Evolutionary conservation across 1,140 invertebrate species (phyloP), one percentile per base, ranked within the genome.

Genomic region (Atopsyche davidsoni): DNA sequence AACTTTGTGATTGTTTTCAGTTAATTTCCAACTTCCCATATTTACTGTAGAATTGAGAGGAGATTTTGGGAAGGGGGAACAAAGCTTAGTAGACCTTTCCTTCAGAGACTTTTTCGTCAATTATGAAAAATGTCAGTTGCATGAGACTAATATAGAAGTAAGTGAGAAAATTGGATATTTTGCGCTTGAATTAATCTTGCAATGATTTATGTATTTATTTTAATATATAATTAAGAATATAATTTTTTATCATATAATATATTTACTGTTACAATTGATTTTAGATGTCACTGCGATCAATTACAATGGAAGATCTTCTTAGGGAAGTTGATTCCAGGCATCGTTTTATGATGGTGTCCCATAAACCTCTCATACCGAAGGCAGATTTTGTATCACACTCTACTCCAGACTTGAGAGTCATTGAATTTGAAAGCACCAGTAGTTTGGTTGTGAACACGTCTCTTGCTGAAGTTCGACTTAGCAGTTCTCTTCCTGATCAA

Each of bases 251-350:
- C 19, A 19, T 32, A 21, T 32, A 6, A 28, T 35, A 21, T 17
- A 40, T 16, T 19, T 40, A 4, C 13, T 1, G 2, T 49, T 11
- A 16, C 11, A 47, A 57, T 51, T 11, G 53, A 51, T 32, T 56
- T 48, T 60, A 83, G 72, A 79, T 95, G 1, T 85, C 86, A 0
- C 69, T 96, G 1, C 78, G 85, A 31, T 89, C 89, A 0, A 75
- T 96, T 1, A 71, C 87, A 1, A 90, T 95, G 86, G 89, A 93
- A 69, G 91, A 95, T 72, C 69, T 94, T 10, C 76, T 89, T 1
- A 83, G 86, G 58, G 78, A 85, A 1, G 74, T 78, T 17, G 80
- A 83, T 17, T 89, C 89, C 0, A 82, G 80, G 47, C 86, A 92
- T 68, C 77, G 89, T 13, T 81, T 81, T 62, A 83, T 93, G 77